These are phyloP conservation scores for Sebastolobus alascanus DNA, from an alignment of 2,797 vertebrate genomes.

Conservation along the genomic window DNA sequence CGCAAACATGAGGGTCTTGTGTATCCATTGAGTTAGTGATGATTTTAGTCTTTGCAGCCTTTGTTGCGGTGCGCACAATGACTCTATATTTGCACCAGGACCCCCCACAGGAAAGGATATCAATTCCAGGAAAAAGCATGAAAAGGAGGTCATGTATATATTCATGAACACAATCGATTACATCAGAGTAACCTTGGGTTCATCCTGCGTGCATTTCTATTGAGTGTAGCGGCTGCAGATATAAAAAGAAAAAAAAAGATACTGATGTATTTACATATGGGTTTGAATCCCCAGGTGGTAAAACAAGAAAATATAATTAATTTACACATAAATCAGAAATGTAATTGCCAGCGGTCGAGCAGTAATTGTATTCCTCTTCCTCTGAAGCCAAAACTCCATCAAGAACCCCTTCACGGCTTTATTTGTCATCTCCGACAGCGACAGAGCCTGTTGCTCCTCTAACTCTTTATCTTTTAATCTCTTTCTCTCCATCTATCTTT, in stretches of 20 bases:
- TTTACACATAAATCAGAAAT: slow-evolving; percentile 31
- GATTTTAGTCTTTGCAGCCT: slow-evolving; percentile 40
- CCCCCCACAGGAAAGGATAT: slow-evolving; percentile 65
- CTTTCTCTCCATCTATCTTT: slow-evolving; percentile 48
- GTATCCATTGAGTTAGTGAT: slow-evolving; percentile 28
- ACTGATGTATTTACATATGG: slow-evolving; percentile 3
- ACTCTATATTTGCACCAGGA: slow-evolving; percentile 53
- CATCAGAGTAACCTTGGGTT: slow-evolving; percentile 49
- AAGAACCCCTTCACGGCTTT: slow-evolving; percentile 26
- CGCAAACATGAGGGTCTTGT: slow-evolving; percentile 35
- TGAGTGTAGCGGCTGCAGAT: neutral
- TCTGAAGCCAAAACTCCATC: slow-evolving; percentile 34
- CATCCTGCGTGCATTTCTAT: slow-evolving; percentile 29
- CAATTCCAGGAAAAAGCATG: slow-evolving; percentile 76
- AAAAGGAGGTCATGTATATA: slow-evolving; percentile 62
- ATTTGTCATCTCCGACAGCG: slow-evolving; percentile 22
- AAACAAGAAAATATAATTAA: slow-evolving; percentile 20
- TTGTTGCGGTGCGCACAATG: slow-evolving; percentile 50
- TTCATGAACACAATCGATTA: slow-evolving; percentile 62
- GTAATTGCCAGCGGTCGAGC: neutral
- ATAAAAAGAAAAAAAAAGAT: neutral
- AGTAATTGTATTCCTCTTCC: slow-evolving; percentile 4
- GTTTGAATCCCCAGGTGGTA: slow-evolving; percentile 24
- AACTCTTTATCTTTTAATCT: slow-evolving; percentile 36
- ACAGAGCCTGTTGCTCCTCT: slow-evolving; percentile 5